Percentiles rank a stretch among this genome's conserved stretches.
Conservation (phyloP, 2,888 invertebrate species). For the Sphaerophoria taeniata region DNA sequence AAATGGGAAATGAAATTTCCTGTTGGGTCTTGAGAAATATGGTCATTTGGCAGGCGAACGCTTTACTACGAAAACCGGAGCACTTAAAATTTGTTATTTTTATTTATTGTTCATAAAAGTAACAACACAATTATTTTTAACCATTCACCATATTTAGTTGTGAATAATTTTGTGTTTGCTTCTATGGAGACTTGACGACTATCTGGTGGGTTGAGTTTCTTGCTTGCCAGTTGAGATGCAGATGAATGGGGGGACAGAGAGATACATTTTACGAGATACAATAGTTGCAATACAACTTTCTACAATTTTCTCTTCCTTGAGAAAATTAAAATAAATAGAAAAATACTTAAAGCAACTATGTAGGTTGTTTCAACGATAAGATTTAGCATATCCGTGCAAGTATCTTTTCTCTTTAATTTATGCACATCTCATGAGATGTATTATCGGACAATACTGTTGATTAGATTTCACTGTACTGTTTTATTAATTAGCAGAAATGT, state of each 20-base stretch:
- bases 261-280: conserved; percentile 17
- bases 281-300: conserved; percentile 71
- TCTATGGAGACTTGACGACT: conserved; percentile 45
- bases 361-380: conserved; percentile 11
- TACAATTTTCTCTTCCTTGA: conserved; percentile 74
- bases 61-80: conserved; percentile 17
- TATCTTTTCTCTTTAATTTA: conserved; percentile 12
- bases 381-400: too few species aligned
- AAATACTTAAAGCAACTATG: not conserved
- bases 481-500: conserved; percentile 11
- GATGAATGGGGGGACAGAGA: conserved; percentile 42
- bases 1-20: conserved; percentile 9
- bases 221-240: conserved; percentile 31
- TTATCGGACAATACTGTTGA: conserved; percentile 32
- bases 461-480: conserved; percentile 24
- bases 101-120: conserved; percentile 20
- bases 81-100: conserved; percentile 33
- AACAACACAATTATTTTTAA: conserved; percentile 18
- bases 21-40: conserved; percentile 48
- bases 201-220: conserved; percentile 38
- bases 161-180: conserved; percentile 35
- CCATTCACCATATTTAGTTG: conserved; percentile 20
- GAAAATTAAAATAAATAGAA: conserved; percentile 51
- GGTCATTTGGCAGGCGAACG: conserved; percentile 51
- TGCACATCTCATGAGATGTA: conserved; percentile 21